phyloP scores from a whole-genome alignment of 2,888 invertebrate species.

The Anodontia alba region DNA sequence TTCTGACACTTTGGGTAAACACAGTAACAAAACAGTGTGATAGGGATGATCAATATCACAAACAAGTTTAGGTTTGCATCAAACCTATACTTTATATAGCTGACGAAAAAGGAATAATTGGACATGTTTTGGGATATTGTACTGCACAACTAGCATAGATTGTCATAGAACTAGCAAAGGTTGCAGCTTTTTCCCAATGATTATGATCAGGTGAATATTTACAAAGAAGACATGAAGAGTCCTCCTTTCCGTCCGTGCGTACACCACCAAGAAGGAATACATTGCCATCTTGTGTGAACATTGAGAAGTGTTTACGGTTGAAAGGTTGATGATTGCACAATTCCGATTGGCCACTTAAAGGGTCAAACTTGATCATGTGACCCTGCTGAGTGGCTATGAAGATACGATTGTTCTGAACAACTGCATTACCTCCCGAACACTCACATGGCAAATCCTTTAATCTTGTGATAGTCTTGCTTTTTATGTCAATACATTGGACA shows the following conservation, averaged over 20 bases:
- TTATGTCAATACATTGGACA: conserved; percentile 39
- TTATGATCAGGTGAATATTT: conserved; percentile 25
- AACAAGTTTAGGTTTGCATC: no score
- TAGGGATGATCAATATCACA: no score
- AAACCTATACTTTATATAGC: background rate
- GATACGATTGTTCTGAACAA: conserved; percentile 30
- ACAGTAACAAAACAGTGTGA: no score
- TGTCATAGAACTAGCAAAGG: conserved; percentile 13
- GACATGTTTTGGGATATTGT: conserved; percentile 33
- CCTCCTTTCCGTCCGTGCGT: conserved; percentile 17
- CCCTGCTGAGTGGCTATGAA: conserved; percentile 45
- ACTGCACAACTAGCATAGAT: conserved; percentile 37
- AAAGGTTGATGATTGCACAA: conserved; percentile 41
- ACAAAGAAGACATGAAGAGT: conserved; percentile 14
- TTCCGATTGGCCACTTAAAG: conserved; percentile 30
- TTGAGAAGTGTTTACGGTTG: conserved; percentile 34
- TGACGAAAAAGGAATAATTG: conserved; percentile 34
- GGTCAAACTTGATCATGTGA: conserved; percentile 43
- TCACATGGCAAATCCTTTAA: conserved; percentile 31
- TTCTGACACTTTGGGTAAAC: no score
- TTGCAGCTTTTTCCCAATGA: conserved; percentile 19
- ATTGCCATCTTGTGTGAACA: conserved; percentile 26
- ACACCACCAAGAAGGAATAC: conserved; percentile 39
- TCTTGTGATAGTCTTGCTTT: conserved; percentile 12
- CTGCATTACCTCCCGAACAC: conserved; percentile 44